Percentiles rank a stretch among this genome's conserved stretches.
Evolutionary conservation across 2,888 invertebrate genomes (phyloP).

Genomic region (Carabus problematicus): DNA sequence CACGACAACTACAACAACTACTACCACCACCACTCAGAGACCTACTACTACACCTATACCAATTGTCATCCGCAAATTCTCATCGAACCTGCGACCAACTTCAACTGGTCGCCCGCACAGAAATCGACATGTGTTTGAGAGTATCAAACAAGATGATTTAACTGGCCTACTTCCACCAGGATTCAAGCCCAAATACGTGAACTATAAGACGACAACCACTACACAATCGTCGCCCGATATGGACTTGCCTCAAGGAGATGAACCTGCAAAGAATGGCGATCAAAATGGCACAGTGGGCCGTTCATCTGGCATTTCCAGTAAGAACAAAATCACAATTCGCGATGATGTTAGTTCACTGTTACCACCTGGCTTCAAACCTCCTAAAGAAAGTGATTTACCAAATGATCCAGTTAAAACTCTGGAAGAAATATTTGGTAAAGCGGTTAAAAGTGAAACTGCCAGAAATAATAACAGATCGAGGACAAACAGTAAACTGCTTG

Average conservation of each 20-base stretch:
- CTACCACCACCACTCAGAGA: conserved; percentile 60
- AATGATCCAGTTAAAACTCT: conserved; percentile 48
- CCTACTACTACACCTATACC: conserved; percentile 62
- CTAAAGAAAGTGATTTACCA: conserved; percentile 46
- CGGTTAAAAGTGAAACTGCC: conserved; percentile 36
- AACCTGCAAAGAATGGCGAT: conserved; percentile 50
- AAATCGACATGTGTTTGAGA: conserved; percentile 40
- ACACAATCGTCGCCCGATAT: conserved; percentile 46
- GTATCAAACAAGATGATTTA: conserved; percentile 66
- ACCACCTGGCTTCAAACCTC: conserved; percentile 69
- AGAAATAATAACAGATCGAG: conserved; percentile 37
- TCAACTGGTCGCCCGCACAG: conserved; percentile 50
- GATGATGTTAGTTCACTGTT: conserved; percentile 67
- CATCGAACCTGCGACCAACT: conserved; percentile 55
- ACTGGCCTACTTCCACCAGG: conserved; percentile 69
- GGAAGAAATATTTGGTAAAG: conserved; percentile 49
- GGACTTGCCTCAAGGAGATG: conserved; percentile 53
- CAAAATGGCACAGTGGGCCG: conserved; percentile 61
- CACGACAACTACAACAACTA: conserved; percentile 62
- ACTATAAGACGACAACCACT: conserved; percentile 61
- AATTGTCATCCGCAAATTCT: conserved; percentile 72
- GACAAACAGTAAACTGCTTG: conserved; percentile 58
- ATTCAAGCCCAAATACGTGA: conserved; percentile 62
- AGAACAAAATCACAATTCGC: conserved; percentile 66
- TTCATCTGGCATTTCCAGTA: conserved; percentile 64